These are phyloP conservation scores for Corvus hawaiiensis DNA, from an alignment of 2,113 vertebrate genomes.

Conservation along the genomic window DNA sequence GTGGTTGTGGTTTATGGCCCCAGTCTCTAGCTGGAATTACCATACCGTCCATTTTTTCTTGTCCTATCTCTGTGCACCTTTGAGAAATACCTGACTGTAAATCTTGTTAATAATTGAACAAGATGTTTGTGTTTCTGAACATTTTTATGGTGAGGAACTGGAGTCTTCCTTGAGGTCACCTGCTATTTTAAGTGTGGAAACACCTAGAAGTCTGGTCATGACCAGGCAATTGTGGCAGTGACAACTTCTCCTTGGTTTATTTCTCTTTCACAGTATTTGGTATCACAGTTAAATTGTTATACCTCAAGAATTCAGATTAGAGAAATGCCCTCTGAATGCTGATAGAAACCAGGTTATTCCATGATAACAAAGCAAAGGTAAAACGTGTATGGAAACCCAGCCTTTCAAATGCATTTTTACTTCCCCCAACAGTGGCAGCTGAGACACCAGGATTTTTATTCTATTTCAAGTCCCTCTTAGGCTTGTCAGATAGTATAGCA, in stretches of 20 bases:
- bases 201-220: neutral
- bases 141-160: neutral
- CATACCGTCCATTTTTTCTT: neutral
- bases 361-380: neutral
- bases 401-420: neutral
- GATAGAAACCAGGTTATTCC: neutral
- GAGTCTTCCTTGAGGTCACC: neutral
- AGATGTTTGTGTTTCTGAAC: neutral
- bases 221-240: neutral
- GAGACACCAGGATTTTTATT: neutral
- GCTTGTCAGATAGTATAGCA: neutral
- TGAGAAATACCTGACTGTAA: neutral
- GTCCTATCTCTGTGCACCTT: neutral
- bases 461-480: neutral
- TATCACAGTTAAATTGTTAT: neutral
- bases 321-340: neutral
- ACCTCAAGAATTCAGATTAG: neutral
- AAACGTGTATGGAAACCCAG: neutral
- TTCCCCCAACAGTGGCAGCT: accelerated
- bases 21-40: neutral
- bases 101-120: neutral
- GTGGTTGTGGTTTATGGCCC: neutral
- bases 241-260: neutral
- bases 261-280: neutral
- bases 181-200: neutral